A percentile compares a stretch with the other conserved stretches of the same genome.
Conservation (phyloP, 2,797 vertebrate genomes). For the Pogonophryne albipinna region DNA sequence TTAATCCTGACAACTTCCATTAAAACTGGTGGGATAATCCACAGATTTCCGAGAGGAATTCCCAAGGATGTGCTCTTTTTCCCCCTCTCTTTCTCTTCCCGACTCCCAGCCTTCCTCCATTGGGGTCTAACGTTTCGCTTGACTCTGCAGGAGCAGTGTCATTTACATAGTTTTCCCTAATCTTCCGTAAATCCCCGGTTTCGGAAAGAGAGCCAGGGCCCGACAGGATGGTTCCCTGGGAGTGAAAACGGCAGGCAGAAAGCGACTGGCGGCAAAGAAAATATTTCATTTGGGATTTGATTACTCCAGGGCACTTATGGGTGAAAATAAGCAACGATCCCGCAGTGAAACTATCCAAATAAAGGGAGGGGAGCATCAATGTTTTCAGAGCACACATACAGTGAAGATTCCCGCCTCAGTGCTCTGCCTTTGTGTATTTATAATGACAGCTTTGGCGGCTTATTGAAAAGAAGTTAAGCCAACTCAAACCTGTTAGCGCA, state of each 20-base stretch:
- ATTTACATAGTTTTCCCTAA: constrained; percentile 83
- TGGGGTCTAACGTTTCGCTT: constrained; percentile 62
- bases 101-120: constrained; percentile 46
- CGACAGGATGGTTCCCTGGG: constrained; percentile 58
- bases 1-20: constrained; percentile 78
- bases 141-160: constrained; percentile 69
- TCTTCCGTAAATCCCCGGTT: constrained; percentile 72
- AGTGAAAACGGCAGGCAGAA: constrained; percentile 67
- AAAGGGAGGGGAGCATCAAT: constrained; percentile 72
- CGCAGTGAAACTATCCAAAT: constrained; percentile 76
- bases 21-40: constrained; percentile 76
- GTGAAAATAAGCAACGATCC: constrained; percentile 78
- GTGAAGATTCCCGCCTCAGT: constrained; percentile 60
- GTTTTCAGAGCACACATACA: constrained; percentile 78
- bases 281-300: constrained; percentile 82
- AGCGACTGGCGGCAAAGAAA: constrained; percentile 72
- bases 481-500: constrained; percentile 66
- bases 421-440: constrained; percentile 75
- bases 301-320: constrained; percentile 79
- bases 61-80: constrained; percentile 53
- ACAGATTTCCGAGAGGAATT: constrained; percentile 76
- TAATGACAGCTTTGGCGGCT: constrained; percentile 57
- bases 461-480: constrained; percentile 66
- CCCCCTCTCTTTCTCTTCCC: constrained; percentile 20
- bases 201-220: constrained; percentile 50